These are phyloP conservation scores for Cheilosia scutellata DNA, from an alignment of 2,888 invertebrate species.

Conservation along the genomic window DNA sequence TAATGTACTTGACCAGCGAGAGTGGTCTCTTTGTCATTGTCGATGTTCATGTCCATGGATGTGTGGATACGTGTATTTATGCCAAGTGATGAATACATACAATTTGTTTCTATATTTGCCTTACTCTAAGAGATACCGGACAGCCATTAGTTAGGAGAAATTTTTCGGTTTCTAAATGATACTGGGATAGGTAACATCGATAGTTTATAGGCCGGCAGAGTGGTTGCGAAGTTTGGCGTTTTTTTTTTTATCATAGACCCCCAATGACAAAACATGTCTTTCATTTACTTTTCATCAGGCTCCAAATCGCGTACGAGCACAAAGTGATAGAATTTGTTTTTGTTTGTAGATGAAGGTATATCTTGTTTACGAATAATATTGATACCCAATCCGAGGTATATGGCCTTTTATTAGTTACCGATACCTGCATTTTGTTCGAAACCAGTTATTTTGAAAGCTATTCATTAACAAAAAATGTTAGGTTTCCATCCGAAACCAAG, in stretches of 20 bases:
- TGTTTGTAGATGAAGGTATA: no score
- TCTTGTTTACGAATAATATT: no score
- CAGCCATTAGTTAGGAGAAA: constrained; percentile 58
- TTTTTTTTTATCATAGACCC: constrained; percentile 14
- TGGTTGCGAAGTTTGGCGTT: not conserved
- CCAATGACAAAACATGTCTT: constrained; percentile 7
- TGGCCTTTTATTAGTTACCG: no score
- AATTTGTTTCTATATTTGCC: constrained; percentile 22
- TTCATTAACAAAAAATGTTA: no score
- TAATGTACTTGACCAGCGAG: constrained; percentile 65
- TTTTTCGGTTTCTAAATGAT: constrained; percentile 34
- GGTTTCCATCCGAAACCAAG: no score
- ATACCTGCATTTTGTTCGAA: no score
- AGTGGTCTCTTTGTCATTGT: constrained; percentile 69
- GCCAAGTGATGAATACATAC: constrained; percentile 61
- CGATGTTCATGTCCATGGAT: constrained; percentile 38
- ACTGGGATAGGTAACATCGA: constrained; percentile 15
- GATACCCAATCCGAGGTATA: no score
- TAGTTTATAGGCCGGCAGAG: not conserved
- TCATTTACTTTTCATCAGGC: not conserved
- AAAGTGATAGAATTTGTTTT: no score
- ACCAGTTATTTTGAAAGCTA: no score
- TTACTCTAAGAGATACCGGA: constrained; percentile 45
- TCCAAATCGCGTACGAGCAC: not conserved
- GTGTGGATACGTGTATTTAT: constrained; percentile 58